Evolutionary conservation across 1,140 invertebrate species (phyloP).

Genomic region (Cherax quadricarinatus): DNA sequence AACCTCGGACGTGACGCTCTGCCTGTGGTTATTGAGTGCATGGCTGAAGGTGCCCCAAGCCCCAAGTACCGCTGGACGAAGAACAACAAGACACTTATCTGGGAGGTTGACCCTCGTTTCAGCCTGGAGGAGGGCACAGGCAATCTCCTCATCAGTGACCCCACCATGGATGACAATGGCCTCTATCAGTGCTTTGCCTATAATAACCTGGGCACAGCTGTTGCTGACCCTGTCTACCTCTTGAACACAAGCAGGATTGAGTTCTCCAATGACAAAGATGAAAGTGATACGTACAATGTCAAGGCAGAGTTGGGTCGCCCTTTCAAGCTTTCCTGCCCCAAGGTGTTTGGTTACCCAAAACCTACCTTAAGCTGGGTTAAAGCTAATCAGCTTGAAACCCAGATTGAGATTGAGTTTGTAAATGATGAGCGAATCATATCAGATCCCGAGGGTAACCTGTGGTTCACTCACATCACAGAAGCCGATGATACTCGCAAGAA

Average conservation of each 20-base stretch:
- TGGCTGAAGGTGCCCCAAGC: slow-evolving; percentile 51
- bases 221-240: slow-evolving; percentile 61
- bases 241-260: slow-evolving; percentile 60
- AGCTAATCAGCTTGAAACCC: slow-evolving; percentile 8
- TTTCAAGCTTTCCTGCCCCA: slow-evolving; percentile 67
- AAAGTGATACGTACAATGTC: slow-evolving; percentile 38
- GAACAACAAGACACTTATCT: slow-evolving; percentile 46
- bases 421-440: slow-evolving; percentile 56
- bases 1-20: slow-evolving; percentile 47
- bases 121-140: slow-evolving; percentile 64
- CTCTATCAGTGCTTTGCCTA: slow-evolving; percentile 72
- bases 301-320: slow-evolving; percentile 68
- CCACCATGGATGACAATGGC: slow-evolving; percentile 64
- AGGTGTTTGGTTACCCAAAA: slow-evolving; percentile 57
- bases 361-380: slow-evolving; percentile 67
- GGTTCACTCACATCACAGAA: slow-evolving; percentile 55
- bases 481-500: slow-evolving; percentile 52
- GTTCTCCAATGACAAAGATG: slow-evolving; percentile 51
- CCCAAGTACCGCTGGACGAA: slow-evolving; percentile 67
- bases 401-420: slow-evolving; percentile 61
- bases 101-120: slow-evolving; percentile 63
- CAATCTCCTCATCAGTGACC: slow-evolving; percentile 66
- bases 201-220: slow-evolving; percentile 69
- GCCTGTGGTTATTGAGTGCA: slow-evolving; percentile 67
- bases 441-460: slow-evolving; percentile 60